phyloP scores from a whole-genome alignment of 2,888 invertebrate genomes.

The Eupithecia insigniata region DNA sequence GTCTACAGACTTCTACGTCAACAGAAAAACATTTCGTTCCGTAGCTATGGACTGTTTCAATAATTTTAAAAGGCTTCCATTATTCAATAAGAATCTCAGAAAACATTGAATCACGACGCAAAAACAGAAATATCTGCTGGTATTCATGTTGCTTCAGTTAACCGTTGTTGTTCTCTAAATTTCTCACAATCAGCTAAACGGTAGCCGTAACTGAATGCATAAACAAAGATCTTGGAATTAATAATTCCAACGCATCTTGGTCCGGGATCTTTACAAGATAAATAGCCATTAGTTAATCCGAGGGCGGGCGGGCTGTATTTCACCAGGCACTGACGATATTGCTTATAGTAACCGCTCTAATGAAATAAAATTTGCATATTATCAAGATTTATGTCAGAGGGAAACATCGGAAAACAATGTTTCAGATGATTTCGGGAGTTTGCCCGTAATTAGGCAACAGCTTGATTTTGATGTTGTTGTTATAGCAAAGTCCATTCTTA shows the following conservation, averaged over 20 bases:
- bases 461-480: constrained; percentile 22
- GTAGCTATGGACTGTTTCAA: background rate
- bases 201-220: constrained; percentile 9
- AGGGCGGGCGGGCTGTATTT: constrained; percentile 76
- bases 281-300: constrained; percentile 83
- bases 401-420: constrained; percentile 73
- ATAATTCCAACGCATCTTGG: constrained; percentile 71
- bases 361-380: constrained; percentile 84
- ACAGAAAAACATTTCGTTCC: background rate
- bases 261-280: constrained; percentile 78
- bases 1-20: background rate
- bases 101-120: background rate
- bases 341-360: constrained; percentile 80
- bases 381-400: constrained; percentile 76
- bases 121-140: background rate
- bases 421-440: constrained; percentile 57
- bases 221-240: constrained; percentile 56
- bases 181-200: constrained; percentile 2
- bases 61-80: background rate
- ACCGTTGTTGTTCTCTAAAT: background rate
- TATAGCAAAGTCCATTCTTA: no score
- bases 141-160: background rate
- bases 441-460: constrained; percentile 52
- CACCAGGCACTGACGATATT: constrained; percentile 67
- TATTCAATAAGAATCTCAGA: background rate